Evolutionary conservation across 2,888 invertebrate species (phyloP).

Genomic region (Hirudinaria manillensis): DNA sequence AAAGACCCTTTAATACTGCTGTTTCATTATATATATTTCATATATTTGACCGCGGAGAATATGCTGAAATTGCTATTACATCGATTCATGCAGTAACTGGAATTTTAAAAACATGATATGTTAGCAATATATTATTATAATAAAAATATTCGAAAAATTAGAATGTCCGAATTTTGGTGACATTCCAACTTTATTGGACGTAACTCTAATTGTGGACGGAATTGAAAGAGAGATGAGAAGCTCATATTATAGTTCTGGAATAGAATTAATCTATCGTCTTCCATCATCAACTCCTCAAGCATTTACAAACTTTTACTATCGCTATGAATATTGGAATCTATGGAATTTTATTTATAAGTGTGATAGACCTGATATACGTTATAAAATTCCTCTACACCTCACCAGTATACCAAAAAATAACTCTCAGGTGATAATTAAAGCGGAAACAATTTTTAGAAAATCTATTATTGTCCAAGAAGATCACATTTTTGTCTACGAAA

Average conservation of each 20-base stretch:
- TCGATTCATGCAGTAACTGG: neutral
- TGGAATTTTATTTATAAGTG: neutral
- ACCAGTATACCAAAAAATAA: neutral
- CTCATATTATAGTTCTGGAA: neutral
- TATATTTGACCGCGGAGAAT: too few species aligned
- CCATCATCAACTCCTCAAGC: neutral
- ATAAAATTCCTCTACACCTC: neutral
- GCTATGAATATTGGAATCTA: neutral
- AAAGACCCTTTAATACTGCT: too few species aligned
- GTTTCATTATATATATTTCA: too few species aligned
- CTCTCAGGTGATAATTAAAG: neutral
- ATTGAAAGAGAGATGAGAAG: neutral
- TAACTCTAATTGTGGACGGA: neutral
- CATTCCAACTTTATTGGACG: neutral
- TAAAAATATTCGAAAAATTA: neutral
- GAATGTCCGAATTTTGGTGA: slow-evolving; percentile 4
- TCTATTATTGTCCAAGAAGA: neutral
- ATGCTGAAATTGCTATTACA: neutral
- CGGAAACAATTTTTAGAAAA: neutral
- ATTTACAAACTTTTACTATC: slow-evolving; percentile 9
- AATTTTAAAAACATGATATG: neutral
- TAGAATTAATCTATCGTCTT: neutral
- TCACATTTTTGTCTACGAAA: neutral
- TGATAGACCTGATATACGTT: neutral
- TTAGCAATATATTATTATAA: neutral